Base-by-base conservation (phyloP, 2,888 invertebrate species). In the Drosophila kambysellisi region DNA sequence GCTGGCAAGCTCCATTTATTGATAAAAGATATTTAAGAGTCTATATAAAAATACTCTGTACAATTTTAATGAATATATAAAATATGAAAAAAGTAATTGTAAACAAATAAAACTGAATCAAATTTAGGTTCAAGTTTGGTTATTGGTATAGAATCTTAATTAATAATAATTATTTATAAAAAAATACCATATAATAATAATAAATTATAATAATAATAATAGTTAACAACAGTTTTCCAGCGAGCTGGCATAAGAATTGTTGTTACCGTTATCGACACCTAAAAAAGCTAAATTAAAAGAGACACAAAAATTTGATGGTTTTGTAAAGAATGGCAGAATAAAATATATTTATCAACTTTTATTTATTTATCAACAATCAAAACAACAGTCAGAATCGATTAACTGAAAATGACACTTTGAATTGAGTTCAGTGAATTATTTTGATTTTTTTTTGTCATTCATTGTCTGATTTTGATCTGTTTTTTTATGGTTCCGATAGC, bases 401-500 rank as follows among this genome's bases (percentile, higher is more conserved):
- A 43, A 12, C 11, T 6, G 11, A 11, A 43, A 43, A 11, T 43
- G 20, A 11, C 11, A 8, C 17, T 39, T 39, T 1, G 3, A 17
- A 2, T 39, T 17, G 17, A 17, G 8, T 39, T 39, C 17, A 39
- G 3, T 39, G 8, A 3, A 39, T 17, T 39, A 3, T 25, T 25
- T 25, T 25, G 25, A 25, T 25, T 17, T 17, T 8, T 20, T 20
- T 3, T 46, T 46, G 20, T 20, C 4, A 17, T 39, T 39, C 3
- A 4, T 39, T 46, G 12, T 46, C 20, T 5, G 15, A 8, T 15
- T 53, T 30, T 11, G 11, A n/a, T 12, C n/a, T 25, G 12, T 2
- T 9, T 52, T 52, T 53, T 70, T 62, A 61, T 62, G 41, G 32
- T 4, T n/a, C 33, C 29, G 70, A 72, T 72, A 59, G 33, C 52